phyloP scores from a whole-genome alignment of 2,113 vertebrate species.

The Vidua chalybeata region DNA sequence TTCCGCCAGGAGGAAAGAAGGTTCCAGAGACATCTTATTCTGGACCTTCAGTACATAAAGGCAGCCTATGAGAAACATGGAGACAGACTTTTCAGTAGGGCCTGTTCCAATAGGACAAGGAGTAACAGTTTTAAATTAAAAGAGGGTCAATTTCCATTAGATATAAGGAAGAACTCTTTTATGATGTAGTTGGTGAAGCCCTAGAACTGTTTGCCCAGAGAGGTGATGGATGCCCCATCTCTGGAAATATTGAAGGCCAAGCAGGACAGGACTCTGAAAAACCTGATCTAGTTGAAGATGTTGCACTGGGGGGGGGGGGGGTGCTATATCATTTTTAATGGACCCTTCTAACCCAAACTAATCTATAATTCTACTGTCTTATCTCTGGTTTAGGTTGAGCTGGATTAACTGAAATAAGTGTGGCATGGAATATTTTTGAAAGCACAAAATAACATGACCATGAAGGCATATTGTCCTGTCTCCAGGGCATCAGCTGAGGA shows the following conservation, averaged over 20 bases:
- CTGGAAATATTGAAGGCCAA: neutral
- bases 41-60: neutral
- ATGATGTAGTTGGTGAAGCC: neutral
- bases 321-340: neutral
- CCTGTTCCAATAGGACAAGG: neutral
- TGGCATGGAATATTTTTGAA: neutral
- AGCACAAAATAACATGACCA: neutral
- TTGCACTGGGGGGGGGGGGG: rapidly evolving
- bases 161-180: neutral
- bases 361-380: neutral
- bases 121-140: neutral
- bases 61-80: neutral
- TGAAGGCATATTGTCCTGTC: neutral
- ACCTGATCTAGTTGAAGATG: neutral
- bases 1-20: neutral
- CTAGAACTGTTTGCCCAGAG: neutral
- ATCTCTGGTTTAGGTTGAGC: neutral
- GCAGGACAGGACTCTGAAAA: neutral
- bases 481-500: neutral
- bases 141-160: neutral
- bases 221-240: neutral
- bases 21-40: neutral
- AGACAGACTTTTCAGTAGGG: neutral
- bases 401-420: neutral
- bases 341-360: neutral